phyloP scores from a whole-genome alignment of 2,113 vertebrate genomes.

The Grallaria varia region DNA sequence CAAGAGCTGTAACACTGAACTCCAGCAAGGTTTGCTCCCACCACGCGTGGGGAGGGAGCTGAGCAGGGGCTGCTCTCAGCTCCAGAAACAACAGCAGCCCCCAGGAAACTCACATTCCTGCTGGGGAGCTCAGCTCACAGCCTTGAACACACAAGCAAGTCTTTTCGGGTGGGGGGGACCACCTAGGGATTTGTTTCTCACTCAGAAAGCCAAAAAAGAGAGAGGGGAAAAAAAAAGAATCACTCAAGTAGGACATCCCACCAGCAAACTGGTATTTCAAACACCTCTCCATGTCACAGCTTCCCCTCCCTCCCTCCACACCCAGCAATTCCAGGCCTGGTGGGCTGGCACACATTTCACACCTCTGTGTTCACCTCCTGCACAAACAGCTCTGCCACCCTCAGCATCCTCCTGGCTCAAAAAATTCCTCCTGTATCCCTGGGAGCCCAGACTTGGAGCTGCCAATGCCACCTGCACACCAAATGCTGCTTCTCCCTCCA shows the following conservation, averaged over 20 bases:
- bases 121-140: background rate
- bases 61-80: background rate
- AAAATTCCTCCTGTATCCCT: background rate
- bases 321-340: background rate
- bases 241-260: background rate
- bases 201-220: background rate
- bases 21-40: background rate
- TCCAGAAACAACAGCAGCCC: background rate
- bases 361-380: background rate
- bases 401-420: background rate
- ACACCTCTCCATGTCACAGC: background rate
- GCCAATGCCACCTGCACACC: background rate
- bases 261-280: background rate
- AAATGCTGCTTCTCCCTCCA: background rate
- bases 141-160: background rate
- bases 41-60: background rate
- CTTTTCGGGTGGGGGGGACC: background rate
- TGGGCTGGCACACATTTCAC: background rate
- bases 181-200: background rate
- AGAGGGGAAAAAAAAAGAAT: background rate
- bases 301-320: background rate
- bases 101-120: background rate
- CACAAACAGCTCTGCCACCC: background rate
- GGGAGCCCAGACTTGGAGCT: background rate
- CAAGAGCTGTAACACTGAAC: background rate